A percentile compares a stretch with the other conserved stretches of the same genome.
These are phyloP conservation scores for Acropora yongei DNA, from an alignment of 64 coral and sea anemone species.

Conservation along the genomic window DNA sequence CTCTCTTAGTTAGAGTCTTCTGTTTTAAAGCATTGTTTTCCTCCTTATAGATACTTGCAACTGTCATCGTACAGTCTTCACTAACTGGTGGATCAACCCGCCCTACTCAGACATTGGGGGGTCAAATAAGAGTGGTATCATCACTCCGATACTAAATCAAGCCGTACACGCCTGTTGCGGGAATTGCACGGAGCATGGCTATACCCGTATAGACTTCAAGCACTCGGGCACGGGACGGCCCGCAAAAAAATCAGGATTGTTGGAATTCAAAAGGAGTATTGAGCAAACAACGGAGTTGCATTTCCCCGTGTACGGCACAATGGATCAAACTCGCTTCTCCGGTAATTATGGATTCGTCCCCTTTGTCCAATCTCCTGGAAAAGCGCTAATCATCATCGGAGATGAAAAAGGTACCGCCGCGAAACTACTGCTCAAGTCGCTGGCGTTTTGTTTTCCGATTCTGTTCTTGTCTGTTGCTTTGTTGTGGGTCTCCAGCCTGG, in stretches of 20 bases:
- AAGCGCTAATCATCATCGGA: slow-evolving; percentile 88
- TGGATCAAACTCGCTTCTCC: slow-evolving; percentile 72
- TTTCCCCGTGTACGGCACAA: slow-evolving; percentile 87
- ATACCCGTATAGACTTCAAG: slow-evolving; percentile 57
- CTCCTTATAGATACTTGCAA: slow-evolving; percentile 80
- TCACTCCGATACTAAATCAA: slow-evolving; percentile 74
- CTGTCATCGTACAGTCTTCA: slow-evolving; percentile 62
- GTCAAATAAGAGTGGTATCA: slow-evolving; percentile 76
- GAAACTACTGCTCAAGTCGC: slow-evolving; percentile 61
- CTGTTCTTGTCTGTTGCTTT: slow-evolving; percentile 77
- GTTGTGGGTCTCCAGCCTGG: slow-evolving; percentile 81
- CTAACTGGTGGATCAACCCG: slow-evolving; percentile 88
- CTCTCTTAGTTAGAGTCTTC: neutral
- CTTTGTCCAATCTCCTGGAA: slow-evolving; percentile 74
- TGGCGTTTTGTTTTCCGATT: slow-evolving; percentile 88
- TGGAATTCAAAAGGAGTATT: slow-evolving; percentile 66
- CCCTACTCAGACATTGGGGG: slow-evolving; percentile 77
- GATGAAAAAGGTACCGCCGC: slow-evolving; percentile 88
- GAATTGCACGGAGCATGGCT: slow-evolving; percentile 75
- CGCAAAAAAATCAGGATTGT: slow-evolving; percentile 70
- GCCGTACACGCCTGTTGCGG: slow-evolving; percentile 82
- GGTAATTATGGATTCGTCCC: slow-evolving; percentile 83
- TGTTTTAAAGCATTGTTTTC: neutral
- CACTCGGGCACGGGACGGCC: neutral
- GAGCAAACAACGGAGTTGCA: slow-evolving; percentile 73